A percentile compares a stretch with the other conserved stretches of the same genome.
Evolutionary conservation across 2,113 vertebrate species (phyloP).

Genomic region (Eurystomus gularis): DNA sequence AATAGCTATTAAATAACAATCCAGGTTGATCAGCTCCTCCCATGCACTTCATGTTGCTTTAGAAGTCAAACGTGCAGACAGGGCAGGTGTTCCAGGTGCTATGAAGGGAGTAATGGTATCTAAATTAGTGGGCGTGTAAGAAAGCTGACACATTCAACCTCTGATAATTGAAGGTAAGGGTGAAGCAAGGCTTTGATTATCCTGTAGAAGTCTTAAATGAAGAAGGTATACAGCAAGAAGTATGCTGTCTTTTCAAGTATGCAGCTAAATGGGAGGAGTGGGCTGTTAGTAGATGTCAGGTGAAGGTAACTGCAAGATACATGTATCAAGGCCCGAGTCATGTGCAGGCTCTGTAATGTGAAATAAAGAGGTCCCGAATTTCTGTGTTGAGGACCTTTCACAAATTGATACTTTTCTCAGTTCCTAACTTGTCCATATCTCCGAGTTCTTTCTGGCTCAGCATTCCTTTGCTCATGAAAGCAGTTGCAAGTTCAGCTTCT

Average conservation of each 20-base stretch:
- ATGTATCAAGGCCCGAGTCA: rapidly evolving
- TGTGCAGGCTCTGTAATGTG: background rate
- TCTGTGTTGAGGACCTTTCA: background rate
- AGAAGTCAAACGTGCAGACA: slow-evolving; percentile 6
- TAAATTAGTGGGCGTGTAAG: slow-evolving; percentile 11
- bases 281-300: background rate
- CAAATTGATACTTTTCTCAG: background rate
- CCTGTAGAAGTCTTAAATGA: background rate
- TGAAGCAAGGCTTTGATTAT: slow-evolving; percentile 19
- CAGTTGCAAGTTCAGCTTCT: background rate
- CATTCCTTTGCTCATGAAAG: background rate
- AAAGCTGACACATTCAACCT: background rate
- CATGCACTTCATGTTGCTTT: background rate
- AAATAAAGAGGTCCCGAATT: background rate
- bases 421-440: background rate
- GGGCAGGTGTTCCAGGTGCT: slow-evolving; percentile 37
- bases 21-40: slow-evolving; percentile 11
- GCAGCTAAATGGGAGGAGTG: background rate
- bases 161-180: slow-evolving; percentile 19
- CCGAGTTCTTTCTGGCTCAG: background rate
- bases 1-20: slow-evolving; percentile 59
- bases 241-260: background rate
- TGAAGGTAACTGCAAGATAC: background rate
- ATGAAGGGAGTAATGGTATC: background rate
- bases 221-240: background rate